phyloP scores from a whole-genome alignment of 53 echinoderm and acorn worm species.

The Zoroaster sp. region DNA sequence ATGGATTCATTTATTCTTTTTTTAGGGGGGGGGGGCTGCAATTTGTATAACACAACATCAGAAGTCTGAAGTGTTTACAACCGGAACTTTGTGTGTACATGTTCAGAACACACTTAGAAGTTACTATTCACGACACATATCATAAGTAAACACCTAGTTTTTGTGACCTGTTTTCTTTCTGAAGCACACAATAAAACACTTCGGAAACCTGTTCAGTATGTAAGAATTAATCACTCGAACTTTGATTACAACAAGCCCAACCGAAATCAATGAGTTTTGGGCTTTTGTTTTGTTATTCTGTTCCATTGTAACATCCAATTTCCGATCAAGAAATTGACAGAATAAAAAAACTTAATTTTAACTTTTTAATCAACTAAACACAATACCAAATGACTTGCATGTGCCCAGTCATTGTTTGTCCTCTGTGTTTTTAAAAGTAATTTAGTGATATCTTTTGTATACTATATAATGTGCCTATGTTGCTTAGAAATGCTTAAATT shows the following conservation, averaged over 20 bases:
- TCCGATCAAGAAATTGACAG: too few species aligned
- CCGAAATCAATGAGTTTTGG: neutral
- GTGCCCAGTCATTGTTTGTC: too few species aligned
- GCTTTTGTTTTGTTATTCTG: neutral
- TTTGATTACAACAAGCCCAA: neutral
- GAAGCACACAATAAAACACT: neutral
- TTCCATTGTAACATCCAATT: too few species aligned
- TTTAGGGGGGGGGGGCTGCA: neutral
- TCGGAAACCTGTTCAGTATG: neutral
- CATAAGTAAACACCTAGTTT: conserved; percentile 20
- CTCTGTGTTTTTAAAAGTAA: too few species aligned
- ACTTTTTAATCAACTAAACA: too few species aligned
- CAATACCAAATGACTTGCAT: too few species aligned
- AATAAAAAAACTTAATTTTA: too few species aligned
- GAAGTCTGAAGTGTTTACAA: conserved; percentile 43
- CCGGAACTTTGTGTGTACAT: conserved; percentile 10
- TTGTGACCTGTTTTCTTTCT: conserved; percentile 20
- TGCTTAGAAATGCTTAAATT: too few species aligned
- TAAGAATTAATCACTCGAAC: neutral
- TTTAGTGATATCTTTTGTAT: too few species aligned
- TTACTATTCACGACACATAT: conserved; percentile 29
- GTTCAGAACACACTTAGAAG: neutral
- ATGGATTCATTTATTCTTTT: too few species aligned
- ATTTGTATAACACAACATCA: conserved; percentile 12
- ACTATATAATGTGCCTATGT: too few species aligned